Evolutionary conservation across 2,797 vertebrate genomes (phyloP), one percentile per base, ranked within the genome.

Genomic region (Petrocephalus sullivani): DNA sequence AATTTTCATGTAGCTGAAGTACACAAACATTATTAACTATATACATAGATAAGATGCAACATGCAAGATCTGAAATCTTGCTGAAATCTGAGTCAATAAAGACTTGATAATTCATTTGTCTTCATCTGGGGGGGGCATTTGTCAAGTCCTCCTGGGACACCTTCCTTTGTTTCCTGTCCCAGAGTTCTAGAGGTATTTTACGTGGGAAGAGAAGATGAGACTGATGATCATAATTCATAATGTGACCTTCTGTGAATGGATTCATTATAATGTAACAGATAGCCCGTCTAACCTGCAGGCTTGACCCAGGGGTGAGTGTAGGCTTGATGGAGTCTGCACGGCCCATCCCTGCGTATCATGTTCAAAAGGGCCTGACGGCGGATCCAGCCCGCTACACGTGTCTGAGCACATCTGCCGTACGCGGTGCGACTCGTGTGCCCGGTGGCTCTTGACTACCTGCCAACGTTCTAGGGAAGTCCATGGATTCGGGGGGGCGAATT

Each of bases 281-380:
- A 88, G 41, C 78, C n/a, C 41, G 64, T 88, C 91, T 92, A 90
- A 92, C 88, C 90, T 93, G 56, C 10, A 61, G 82, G 89, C 61
- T 9, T 93, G 92, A 95, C 89, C 87, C 82, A 91, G 82, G 83
- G 87, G 88, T 91, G 58, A 78, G 87, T 33, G 64, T 75, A 21
- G 78, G 87, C 92, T 91, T 93, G 89, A 93, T 91, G 78, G 85
- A 12, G 60, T 91, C 90, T 89, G 91, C 93, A 91, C 91, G 90
- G 91, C 83, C 87, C 85, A 88, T 90, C 37, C 84, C 67, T 23
- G 92, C 89, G 88, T 90, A 84, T 87, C 81, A 89, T 57, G 90
- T 87, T 86, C 61, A 89, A 87, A 90, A 86, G 90, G 92, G 91
- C 81, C 91, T 90, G 89, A 91, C 57, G 89, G 88, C 57, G 41